Evolutionary conservation across 2,113 vertebrate genomes (phyloP), one percentile per base, ranked within the genome.

Genomic region (Chroicocephalus ridibundus): DNA sequence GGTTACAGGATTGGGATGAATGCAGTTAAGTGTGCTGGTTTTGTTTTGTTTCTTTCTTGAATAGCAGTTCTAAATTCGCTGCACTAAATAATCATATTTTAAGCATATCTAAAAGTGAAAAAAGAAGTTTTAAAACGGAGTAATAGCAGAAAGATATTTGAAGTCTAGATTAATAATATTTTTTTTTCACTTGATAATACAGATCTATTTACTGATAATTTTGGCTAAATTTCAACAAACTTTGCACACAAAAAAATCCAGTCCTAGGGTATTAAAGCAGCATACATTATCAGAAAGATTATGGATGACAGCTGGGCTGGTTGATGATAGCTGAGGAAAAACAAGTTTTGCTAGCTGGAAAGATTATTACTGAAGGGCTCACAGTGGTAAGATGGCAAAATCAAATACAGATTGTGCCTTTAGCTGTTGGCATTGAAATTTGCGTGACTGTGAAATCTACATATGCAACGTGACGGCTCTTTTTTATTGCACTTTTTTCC

Each of bases 351-450:
- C 27, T 94, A 54, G 40, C 80, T 94, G 86, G 62, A 70, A 66
- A 86, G 72, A 91, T 88, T 94, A 58, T 94, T 96, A 79, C 20
- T 70, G 40, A 82, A 88, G 47, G 21, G 47, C 13, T 95, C 32
- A 82, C 31, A 94, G 58, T 62, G 25, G 32, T 70, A 34, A 86
- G 65, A 87, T 36, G 22, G 55, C 51, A 69, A 95, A 96, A 93
- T 88, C 58, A 95, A 97, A 90, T 57, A 92, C 64, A 40, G 27
- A 17, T 14, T 70, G n/a, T 88, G 64, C 75, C 36, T 94, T 89
- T 55, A 93, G 54, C 27, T 86, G 19, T 65, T 88, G 75, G 42
- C 62, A 31, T 22, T 95, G 64, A 44, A 47, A 65, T 86, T 83
- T 42, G 38, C 3, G 12, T 90, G 44, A 42, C 82, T 86, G 55